Conservation (phyloP, 1,140 invertebrate genomes). For the Ceratina australensis region DNA sequence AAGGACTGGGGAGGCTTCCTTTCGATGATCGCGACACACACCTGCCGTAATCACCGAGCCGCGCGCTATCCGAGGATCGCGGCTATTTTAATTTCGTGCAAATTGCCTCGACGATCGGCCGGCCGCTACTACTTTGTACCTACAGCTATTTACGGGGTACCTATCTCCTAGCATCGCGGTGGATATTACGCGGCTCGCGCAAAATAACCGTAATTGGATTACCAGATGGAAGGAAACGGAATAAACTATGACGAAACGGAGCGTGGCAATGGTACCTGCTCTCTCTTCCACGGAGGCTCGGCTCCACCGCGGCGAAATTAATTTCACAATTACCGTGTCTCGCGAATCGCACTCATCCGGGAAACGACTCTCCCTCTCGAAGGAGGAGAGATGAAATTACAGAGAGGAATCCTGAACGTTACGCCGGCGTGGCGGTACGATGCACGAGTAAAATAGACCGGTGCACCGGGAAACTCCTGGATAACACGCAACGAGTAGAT, state of each 20-base stretch:
- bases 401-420: constrained; percentile 21
- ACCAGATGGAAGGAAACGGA: not conserved
- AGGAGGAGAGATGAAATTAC: constrained; percentile 22
- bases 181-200: not conserved
- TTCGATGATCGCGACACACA: constrained; percentile 22
- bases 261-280: not conserved
- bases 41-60: constrained; percentile 32
- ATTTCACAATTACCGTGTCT: constrained; percentile 32
- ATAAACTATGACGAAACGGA: too few relatives aligned
- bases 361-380: constrained; percentile 12
- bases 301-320: constrained; percentile 24
- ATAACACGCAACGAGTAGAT: too few relatives aligned
- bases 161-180: constrained; percentile 13
- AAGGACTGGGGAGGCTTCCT: not conserved
- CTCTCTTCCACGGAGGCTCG: constrained; percentile 6
- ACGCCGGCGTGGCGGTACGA: not conserved
- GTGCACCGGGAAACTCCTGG: not conserved
- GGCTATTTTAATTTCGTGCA: constrained; percentile 40
- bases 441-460: constrained; percentile 5
- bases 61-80: not conserved
- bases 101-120: constrained; percentile 35
- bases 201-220: constrained; percentile 27
- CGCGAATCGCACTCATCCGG: constrained; percentile 35
- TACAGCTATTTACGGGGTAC: not conserved
- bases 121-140: not conserved